Evolutionary conservation across 2,888 invertebrate species (phyloP).

Genomic region (Timandra comae): DNA sequence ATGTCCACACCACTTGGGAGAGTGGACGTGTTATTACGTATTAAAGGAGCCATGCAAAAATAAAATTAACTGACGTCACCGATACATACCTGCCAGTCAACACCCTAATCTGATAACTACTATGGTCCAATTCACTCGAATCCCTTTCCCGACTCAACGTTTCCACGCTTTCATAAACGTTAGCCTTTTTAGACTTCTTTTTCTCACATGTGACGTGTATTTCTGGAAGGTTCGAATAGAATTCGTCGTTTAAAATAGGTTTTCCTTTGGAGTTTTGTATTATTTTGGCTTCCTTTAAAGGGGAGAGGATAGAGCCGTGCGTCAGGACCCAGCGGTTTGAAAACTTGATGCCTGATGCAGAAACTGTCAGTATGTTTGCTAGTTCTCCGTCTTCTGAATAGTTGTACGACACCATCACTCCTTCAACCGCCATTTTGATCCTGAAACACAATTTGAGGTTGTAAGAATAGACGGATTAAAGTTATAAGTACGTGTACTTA

Average conservation of each 20-base stretch:
- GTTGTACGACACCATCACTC: constrained; percentile 71
- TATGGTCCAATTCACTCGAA: constrained; percentile 46
- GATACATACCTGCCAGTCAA: constrained; percentile 54
- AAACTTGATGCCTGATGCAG: constrained; percentile 72
- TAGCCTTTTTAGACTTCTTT: constrained; percentile 29
- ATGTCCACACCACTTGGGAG: no score
- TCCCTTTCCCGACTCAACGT: constrained; percentile 51
- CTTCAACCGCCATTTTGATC: constrained; percentile 56
- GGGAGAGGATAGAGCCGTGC: constrained; percentile 69
- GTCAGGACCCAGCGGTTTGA: constrained; percentile 72
- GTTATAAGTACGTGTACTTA: no score
- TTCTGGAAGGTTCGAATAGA: constrained; percentile 62
- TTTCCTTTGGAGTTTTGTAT: constrained; percentile 56
- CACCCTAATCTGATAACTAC: constrained; percentile 61
- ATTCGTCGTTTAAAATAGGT: constrained; percentile 57
- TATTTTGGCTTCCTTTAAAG: constrained; percentile 55
- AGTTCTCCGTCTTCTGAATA: constrained; percentile 56
- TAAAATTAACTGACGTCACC: no score
- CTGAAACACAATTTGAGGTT: no score
- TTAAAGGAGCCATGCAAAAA: no score
- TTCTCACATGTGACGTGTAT: constrained; percentile 66
- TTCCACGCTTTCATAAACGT: constrained; percentile 48
- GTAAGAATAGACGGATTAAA: no score
- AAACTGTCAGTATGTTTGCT: constrained; percentile 65
- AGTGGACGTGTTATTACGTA: no score